A percentile compares a stretch with the other conserved stretches of the same genome.
Conservation (phyloP, 2,797 vertebrate genomes). For the Pempheris klunzingeri region DNA sequence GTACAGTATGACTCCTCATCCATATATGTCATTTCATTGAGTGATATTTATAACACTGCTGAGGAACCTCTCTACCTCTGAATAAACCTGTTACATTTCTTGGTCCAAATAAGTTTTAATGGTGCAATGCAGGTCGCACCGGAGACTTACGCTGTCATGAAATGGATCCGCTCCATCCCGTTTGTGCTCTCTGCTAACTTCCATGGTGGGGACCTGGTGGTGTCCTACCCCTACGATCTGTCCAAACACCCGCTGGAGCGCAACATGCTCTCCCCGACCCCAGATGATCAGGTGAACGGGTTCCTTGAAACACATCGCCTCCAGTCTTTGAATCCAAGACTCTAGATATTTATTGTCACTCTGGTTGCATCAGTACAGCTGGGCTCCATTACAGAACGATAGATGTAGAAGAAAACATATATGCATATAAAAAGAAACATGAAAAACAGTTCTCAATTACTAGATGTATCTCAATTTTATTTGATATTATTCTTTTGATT, state of each 20-base stretch:
- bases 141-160: conserved; percentile 96
- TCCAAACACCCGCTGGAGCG: conserved; percentile 89
- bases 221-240: conserved; percentile 95
- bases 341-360: not conserved
- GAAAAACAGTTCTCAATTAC: no score
- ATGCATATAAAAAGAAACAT: no score
- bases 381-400: no score
- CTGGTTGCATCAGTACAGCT: no score
- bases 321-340: no score
- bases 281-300: conserved; percentile 90
- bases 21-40: conserved; percentile 14
- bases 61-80: not conserved
- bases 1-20: conserved; percentile 84
- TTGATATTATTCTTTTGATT: no score
- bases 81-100: conserved; percentile 17
- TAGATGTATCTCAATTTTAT: no score
- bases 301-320: not conserved
- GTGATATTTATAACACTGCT: not conserved
- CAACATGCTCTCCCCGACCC: conserved; percentile 91
- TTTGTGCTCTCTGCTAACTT: conserved; percentile 96
- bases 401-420: no score
- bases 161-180: conserved; percentile 96
- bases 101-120: conserved; percentile 27
- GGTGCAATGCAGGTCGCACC: conserved; percentile 89
- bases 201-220: conserved; percentile 93